Conservation (phyloP, 2,888 invertebrate genomes). For the Hesperia comma region DNA sequence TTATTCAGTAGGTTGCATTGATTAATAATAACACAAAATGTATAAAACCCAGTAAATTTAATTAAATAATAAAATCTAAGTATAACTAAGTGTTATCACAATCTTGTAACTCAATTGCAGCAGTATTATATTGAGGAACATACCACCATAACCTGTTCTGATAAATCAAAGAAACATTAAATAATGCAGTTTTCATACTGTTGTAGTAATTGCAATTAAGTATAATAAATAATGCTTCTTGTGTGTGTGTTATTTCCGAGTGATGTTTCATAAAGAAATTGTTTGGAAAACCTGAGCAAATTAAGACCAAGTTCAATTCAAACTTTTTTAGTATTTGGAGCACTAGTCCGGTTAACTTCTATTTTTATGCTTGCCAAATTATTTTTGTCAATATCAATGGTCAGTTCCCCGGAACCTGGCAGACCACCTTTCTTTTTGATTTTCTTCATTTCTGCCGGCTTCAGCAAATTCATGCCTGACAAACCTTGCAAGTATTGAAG, state of each 20-base stretch:
- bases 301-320: background rate
- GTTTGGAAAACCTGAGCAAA: background rate
- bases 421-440: constrained; percentile 32
- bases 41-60: background rate
- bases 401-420: constrained; percentile 50
- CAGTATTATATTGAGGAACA: background rate
- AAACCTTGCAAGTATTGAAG: constrained; percentile 54
- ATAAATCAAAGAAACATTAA: too few species aligned
- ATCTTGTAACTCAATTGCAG: background rate
- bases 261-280: background rate
- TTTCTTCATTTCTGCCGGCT: constrained; percentile 55
- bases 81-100: constrained; percentile 7
- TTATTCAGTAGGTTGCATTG: background rate
- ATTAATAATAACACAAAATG: background rate
- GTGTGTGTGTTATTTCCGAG: background rate
- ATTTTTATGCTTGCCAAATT: constrained; percentile 55
- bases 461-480: constrained; percentile 55
- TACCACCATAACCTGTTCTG: too few species aligned
- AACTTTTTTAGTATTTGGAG: background rate
- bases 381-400: constrained; percentile 56
- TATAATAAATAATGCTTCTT: background rate
- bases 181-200: background rate
- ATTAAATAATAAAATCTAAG: constrained; percentile 2
- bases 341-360: constrained; percentile 43
- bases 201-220: background rate